Evolutionary conservation across 2,797 vertebrate species (phyloP).

Genomic region (Anabacerthia variegaticeps): DNA sequence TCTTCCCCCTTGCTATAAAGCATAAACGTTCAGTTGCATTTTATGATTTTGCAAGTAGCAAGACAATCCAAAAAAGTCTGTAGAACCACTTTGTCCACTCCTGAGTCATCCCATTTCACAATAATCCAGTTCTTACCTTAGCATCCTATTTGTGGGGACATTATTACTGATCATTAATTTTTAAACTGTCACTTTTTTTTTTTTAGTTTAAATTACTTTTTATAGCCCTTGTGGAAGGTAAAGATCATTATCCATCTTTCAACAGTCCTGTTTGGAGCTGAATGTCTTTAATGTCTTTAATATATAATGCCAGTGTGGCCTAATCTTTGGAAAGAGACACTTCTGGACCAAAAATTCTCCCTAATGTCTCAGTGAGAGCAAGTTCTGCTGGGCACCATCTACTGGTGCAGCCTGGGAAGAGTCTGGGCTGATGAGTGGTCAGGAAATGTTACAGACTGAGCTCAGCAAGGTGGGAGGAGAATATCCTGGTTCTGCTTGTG

Average conservation of each 20-base stretch:
- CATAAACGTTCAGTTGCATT: not conserved
- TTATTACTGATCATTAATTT: conserved; percentile 67
- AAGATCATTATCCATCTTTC: conserved; percentile 38
- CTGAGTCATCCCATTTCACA: conserved; percentile 38
- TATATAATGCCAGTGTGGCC: not conserved
- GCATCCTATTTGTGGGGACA: conserved; percentile 2
- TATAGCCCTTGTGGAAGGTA: not conserved
- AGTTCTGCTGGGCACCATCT: not conserved
- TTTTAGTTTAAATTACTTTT: conserved; percentile 38
- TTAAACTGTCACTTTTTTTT: conserved; percentile 36
- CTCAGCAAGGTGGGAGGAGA: not conserved
- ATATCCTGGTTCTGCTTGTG: rapidly evolving
- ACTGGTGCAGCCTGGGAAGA: not conserved
- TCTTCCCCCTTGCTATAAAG: not conserved
- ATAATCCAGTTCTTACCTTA: conserved; percentile 19
- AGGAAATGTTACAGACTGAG: not conserved
- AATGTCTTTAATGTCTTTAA: conserved; percentile 16
- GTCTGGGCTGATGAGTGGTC: not conserved
- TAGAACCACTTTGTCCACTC: not conserved
- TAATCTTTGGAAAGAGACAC: not conserved
- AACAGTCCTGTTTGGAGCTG: not conserved
- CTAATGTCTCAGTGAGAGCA: not conserved
- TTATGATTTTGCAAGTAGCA: conserved; percentile 1
- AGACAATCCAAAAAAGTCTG: not conserved
- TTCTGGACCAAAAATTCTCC: not conserved